Evolutionary conservation across 1,140 invertebrate genomes (phyloP), one percentile per base, ranked within the genome.

Genomic region (Spodoptera frugiperda): DNA sequence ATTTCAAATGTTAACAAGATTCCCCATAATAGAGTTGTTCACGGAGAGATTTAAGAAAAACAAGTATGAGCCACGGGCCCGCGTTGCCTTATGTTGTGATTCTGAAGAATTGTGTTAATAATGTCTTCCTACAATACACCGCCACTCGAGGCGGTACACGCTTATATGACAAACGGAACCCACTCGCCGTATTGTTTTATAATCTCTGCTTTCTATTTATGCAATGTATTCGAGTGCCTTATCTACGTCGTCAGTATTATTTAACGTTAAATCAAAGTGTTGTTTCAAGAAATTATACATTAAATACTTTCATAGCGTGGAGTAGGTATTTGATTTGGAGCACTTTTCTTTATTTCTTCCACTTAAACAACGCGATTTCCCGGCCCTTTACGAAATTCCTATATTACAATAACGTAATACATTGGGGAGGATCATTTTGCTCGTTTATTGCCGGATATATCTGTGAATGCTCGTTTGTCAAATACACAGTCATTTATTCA

Each of bases 1-100:
- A 92, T 93, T 93, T 91, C 88, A 89, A 93, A 93, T 89, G 90
- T 92, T 93, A 93, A 93, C 90, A 92, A 93, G 91, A 90, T 93
- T 93, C 85, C 78, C 84, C 88, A 89, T 92, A 93, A 93, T 91
- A 91, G 87, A 91, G 83, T 91, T 91, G 87, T 87, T 91, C 88
- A 90, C 86, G 84, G 85, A 89, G 87, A 91, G 90, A 94, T 94
- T 94, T 93, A 94, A 94, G 86, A 92, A 93, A 90, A 93, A 91
- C 86, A 93, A 89, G 87, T 83, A 89, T 87, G 85, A 90, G 78
- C 79, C 77, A 75, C 73, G 74, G 46, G 33, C 33, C 67, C 77
- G 73, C 76, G 78, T 83, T 80, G 72, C 76, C 79, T 83, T 65
- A 55, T 78, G 81, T 76, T 82, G 79, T 79, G 76, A 82, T 88